Evolutionary conservation across 2,797 vertebrate species (phyloP).

Genomic region (Trachurus trachurus): DNA sequence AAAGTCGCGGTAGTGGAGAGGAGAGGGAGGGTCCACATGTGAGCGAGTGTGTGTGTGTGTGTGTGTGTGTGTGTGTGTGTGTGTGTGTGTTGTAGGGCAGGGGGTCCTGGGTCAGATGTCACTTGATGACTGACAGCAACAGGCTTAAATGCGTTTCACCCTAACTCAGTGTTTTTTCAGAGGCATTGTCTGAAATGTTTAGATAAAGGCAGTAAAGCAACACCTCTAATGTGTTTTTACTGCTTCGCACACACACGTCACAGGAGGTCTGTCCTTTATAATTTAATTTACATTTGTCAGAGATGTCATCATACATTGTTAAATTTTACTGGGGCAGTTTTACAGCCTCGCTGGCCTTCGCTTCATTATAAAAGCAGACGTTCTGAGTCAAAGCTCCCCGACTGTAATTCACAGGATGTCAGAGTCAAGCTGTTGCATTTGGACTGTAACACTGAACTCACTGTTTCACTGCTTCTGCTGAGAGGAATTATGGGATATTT

Average conservation of each 20-base stretch:
- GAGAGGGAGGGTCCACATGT: constrained; percentile 46
- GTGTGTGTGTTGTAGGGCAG: constrained; percentile 43
- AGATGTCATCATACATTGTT: constrained; percentile 72
- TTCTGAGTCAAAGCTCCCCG: constrained; percentile 46
- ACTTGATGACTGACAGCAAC: constrained; percentile 79
- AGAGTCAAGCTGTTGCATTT: constrained; percentile 65
- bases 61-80: constrained; percentile 34
- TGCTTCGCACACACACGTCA: constrained; percentile 44
- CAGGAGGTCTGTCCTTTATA: constrained; percentile 36
- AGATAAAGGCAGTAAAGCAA: constrained; percentile 53
- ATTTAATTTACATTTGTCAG: constrained; percentile 72
- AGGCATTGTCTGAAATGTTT: constrained; percentile 49
- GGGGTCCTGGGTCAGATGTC: constrained; percentile 71
- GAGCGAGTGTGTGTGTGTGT: constrained; percentile 19
- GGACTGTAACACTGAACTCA: constrained; percentile 59
- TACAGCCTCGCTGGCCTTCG: constrained; percentile 55
- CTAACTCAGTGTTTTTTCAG: constrained; percentile 53
- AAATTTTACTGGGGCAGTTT: constrained; percentile 67
- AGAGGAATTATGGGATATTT: constrained; percentile 50
- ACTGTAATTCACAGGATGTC: constrained; percentile 67
- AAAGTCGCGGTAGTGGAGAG: constrained; percentile 50
- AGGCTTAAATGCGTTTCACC: constrained; percentile 65
- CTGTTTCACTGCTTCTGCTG: constrained; percentile 56
- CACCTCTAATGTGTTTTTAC: constrained; percentile 50
- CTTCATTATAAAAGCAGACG: constrained; percentile 56